phyloP scores from a whole-genome alignment of 2,888 invertebrate species.

The Trachelus tabidus region DNA sequence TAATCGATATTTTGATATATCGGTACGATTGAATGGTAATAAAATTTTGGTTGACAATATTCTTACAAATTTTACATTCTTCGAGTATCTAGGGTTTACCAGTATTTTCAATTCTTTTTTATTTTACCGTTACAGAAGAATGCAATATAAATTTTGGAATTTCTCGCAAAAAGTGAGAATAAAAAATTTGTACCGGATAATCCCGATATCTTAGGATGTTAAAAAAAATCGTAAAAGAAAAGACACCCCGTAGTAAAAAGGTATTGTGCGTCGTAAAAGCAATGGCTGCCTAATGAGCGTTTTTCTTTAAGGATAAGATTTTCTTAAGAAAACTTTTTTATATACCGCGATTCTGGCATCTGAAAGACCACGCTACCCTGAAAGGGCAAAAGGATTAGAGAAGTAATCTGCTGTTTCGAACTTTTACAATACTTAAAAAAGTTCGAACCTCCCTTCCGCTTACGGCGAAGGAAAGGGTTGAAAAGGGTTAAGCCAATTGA shows the following conservation, averaged over 20 bases:
- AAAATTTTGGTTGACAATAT: background rate
- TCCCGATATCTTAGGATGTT: background rate
- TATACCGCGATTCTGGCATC: background rate
- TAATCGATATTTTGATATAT: background rate
- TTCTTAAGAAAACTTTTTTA: background rate
- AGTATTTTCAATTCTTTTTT: background rate
- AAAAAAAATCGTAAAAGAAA: background rate
- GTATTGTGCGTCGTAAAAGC: background rate
- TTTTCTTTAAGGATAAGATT: background rate
- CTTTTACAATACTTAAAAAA: slow-evolving; percentile 29
- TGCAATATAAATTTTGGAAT: background rate
- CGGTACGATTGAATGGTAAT: background rate
- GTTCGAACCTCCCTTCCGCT: slow-evolving; percentile 15
- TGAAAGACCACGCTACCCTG: background rate
- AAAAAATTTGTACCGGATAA: background rate
- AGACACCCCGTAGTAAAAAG: background rate
- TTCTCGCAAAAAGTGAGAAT: background rate
- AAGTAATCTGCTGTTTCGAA: background rate
- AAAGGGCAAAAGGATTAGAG: background rate
- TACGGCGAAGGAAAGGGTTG: slow-evolving; percentile 34
- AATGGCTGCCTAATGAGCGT: background rate
- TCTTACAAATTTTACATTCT: background rate
- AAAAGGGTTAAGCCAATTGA: slow-evolving; percentile 39
- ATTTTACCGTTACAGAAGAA: background rate
- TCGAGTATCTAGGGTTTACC: background rate